Base-by-base conservation (phyloP, 1,140 invertebrate genomes). In the Pachypeltis micranthus region DNA sequence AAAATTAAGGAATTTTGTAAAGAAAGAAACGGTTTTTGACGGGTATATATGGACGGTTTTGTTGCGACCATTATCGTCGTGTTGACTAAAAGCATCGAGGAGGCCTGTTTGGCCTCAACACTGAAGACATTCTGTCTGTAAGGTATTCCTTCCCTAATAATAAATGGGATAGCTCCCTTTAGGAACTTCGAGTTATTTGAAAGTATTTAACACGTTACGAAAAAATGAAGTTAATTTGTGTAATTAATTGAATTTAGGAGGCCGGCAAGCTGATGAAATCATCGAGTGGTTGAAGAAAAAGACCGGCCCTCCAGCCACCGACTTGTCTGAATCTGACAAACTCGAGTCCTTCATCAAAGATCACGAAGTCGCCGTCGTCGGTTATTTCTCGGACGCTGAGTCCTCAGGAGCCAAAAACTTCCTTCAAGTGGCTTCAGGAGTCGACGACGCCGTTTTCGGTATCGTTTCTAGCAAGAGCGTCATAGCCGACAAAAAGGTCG, bases 261-360 rank as follows among this genome's bases (percentile, higher is more conserved):
- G 93, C 31, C 85, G 96, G 71, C 85, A 90, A 71, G 84, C 90
- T 71, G 87, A 91, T 67, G 92, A 95, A 64, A 98, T 99, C 72
- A 83, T 99, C 59, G 79, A 78, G 64, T 99, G 96, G 96, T 73
- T 99, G 55, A 81, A 85, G 71, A 98, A 98, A 81, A 99, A 98
- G 81, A 95, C 92, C 74, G 95, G 95, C 44, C 93, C 96, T 59
- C 81, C 86, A 65, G 92, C 91, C 16, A 84, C 85, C 70, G 80
- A 84, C 59, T 75, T 99, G 21, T 74, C 78, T 24, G 82, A 84
- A 44, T 85, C 86, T 26, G 91, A 93, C 66, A 90, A 91, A 67
- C 83, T 86, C 29, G 93, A 94, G 72, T 80, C 83, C 56, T 87
- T 98, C 70, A 84, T 90, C 62, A 88, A 90, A 24, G 83, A 80